phyloP scores from a whole-genome alignment of 64 coral and sea anemone genomes.

The Acropora yongei region DNA sequence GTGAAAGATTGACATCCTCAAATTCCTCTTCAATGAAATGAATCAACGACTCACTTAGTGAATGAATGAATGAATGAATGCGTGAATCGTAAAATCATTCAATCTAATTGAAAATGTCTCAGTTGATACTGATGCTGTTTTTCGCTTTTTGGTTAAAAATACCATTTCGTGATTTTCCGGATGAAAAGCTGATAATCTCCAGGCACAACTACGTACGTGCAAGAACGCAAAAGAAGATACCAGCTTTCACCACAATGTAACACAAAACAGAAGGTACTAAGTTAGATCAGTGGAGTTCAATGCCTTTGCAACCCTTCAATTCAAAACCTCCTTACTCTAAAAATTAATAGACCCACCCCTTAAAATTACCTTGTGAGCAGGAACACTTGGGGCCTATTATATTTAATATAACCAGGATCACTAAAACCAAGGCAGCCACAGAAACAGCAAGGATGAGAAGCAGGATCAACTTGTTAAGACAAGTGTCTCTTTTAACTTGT shows the following conservation, averaged over 20 bases:
- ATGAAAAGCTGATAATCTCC: neutral
- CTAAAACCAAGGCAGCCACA: constrained; percentile 15
- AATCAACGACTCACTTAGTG: neutral
- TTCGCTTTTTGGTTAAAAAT: neutral
- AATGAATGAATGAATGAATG: neutral
- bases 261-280: neutral
- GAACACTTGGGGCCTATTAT: constrained; percentile 34
- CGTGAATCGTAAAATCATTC: neutral
- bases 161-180: neutral
- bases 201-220: constrained; percentile 18
- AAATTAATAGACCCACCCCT: neutral
- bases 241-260: neutral
- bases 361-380: constrained; percentile 14
- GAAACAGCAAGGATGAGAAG: constrained; percentile 43
- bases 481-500: neutral
- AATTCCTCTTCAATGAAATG: constrained; percentile 1
- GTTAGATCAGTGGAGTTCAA: neutral
- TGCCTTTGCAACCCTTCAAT: neutral
- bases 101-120: neutral
- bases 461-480: constrained; percentile 35
- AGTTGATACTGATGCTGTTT: neutral
- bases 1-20: no score
- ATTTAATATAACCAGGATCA: neutral
- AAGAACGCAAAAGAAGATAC: constrained; percentile 17
- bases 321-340: neutral